A percentile compares a stretch with the other conserved stretches of the same genome.
phyloP scores from a whole-genome alignment of 2,888 invertebrate genomes.

The Napeogenes sylphis region DNA sequence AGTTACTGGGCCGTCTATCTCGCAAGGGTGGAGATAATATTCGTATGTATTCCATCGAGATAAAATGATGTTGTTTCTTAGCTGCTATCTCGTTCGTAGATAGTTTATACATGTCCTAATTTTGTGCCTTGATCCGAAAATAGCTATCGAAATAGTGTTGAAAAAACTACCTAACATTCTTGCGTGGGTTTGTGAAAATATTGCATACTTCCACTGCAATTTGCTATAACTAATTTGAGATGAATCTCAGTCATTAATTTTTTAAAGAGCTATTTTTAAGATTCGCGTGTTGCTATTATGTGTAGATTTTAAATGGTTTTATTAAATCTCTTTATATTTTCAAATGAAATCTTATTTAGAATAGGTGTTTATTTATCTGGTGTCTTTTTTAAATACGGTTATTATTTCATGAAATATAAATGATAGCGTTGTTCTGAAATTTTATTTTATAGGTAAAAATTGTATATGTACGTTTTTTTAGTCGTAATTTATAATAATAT shows the following conservation, averaged over 20 bases:
- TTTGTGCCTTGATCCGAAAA: constrained; percentile 31
- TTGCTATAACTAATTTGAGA: constrained; percentile 6
- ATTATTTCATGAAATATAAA: no score
- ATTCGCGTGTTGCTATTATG: constrained; percentile 2
- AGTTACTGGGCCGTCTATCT: constrained; percentile 13
- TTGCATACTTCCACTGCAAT: constrained; percentile 20
- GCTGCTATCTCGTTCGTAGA: constrained; percentile 27
- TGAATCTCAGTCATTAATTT: background rate
- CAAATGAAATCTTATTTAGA: no score
- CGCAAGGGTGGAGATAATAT: constrained; percentile 11
- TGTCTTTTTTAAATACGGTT: no score
- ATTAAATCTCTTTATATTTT: background rate
- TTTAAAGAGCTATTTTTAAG: background rate
- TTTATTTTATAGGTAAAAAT: no score
- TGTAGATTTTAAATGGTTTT: background rate
- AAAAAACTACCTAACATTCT: constrained; percentile 30
- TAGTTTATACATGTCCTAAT: constrained; percentile 30
- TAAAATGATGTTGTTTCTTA: constrained; percentile 24
- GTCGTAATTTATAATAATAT: no score
- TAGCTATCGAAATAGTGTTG: constrained; percentile 28
- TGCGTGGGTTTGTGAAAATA: constrained; percentile 21
- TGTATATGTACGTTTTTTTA: no score
- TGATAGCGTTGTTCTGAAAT: no score
- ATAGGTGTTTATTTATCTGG: no score
- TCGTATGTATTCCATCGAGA: constrained; percentile 10